Conservation (phyloP, 2,888 invertebrate genomes). For the Palloptera scutellata region DNA sequence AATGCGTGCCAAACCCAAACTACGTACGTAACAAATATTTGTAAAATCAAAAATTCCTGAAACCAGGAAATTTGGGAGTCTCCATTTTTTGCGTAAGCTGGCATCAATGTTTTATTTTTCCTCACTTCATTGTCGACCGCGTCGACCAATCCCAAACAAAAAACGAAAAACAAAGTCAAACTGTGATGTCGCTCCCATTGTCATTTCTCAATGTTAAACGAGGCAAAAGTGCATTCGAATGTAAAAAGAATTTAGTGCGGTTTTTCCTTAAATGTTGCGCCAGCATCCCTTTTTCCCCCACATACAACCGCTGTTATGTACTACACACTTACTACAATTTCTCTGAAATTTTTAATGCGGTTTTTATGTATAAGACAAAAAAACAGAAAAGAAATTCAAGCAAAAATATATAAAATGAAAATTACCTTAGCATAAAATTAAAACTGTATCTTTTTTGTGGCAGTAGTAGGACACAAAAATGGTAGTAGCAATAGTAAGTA, state of each 20-base stretch:
- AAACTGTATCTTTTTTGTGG: constrained; percentile 30
- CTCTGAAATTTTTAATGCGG: not conserved
- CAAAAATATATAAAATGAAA: constrained; percentile 29
- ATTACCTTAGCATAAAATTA: constrained; percentile 42
- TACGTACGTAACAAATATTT: no score
- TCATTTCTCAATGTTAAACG: constrained; percentile 1
- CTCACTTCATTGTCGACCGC: no score
- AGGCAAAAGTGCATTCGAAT: not conserved
- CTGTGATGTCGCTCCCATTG: not conserved
- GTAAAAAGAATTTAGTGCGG: not conserved
- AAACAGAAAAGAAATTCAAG: constrained; percentile 20
- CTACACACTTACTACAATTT: not conserved
- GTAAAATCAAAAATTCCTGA: no score
- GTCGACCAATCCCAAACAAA: constrained; percentile 4
- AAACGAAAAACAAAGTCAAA: constrained; percentile 14
- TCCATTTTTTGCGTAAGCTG: no score
- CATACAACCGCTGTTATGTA: no score
- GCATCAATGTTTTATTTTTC: no score
- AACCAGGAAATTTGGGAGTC: no score
- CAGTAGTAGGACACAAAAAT: no score
- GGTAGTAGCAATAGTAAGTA: no score
- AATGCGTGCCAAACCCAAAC: no score
- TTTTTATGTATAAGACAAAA: not conserved
- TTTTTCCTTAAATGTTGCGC: not conserved
- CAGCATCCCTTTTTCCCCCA: not conserved